Percentiles rank a stretch among this genome's conserved stretches.
phyloP scores from a whole-genome alignment of 2,113 vertebrate species.

The Tilapia sparmanii region DNA sequence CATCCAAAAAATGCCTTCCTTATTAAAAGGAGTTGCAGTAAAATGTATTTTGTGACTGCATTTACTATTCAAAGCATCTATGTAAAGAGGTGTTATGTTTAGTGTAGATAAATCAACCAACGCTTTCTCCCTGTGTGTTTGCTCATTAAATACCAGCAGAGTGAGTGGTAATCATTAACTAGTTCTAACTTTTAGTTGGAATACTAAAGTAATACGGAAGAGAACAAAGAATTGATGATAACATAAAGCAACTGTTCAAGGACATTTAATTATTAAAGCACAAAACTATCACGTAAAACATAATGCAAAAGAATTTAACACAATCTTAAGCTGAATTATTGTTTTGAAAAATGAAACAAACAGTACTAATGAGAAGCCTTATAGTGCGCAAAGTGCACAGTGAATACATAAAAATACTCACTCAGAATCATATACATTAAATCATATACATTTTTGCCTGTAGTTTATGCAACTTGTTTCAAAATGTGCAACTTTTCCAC shows the following conservation, averaged over 20 bases:
- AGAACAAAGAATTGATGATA: background rate
- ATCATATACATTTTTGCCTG: background rate
- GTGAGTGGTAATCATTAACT: background rate
- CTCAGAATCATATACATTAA: background rate
- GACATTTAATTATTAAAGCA: background rate
- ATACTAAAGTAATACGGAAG: background rate
- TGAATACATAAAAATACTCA: background rate
- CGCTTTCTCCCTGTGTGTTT: background rate
- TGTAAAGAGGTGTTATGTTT: background rate
- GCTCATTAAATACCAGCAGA: background rate
- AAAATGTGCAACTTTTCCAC: background rate
- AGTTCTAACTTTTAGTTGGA: background rate
- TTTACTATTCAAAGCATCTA: background rate
- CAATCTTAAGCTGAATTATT: background rate
- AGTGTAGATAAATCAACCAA: background rate
- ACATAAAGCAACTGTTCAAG: background rate
- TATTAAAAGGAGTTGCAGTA: background rate
- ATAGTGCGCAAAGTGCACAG: fast-evolving
- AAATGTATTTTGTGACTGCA: background rate
- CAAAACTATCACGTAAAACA: background rate
- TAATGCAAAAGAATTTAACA: background rate
- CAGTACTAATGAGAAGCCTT: background rate
- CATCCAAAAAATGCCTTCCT: background rate
- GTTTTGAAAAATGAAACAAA: background rate
- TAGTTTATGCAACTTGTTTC: background rate